These are phyloP conservation scores for Labrus mixtus DNA, from an alignment of 2,113 vertebrate genomes.

Conservation along the genomic window DNA sequence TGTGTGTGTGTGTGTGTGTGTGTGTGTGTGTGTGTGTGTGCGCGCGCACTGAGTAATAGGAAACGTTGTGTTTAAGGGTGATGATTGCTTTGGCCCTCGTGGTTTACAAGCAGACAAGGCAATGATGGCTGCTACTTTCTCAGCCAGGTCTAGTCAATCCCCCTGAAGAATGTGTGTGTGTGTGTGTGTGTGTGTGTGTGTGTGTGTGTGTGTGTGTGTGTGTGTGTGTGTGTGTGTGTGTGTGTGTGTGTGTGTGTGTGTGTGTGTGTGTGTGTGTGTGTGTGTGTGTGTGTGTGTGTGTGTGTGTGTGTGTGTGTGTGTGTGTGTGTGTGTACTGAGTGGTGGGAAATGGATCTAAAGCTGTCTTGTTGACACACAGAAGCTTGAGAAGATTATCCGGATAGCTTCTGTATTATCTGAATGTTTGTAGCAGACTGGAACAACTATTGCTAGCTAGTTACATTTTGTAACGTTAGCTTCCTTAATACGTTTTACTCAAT, in stretches of 20 bases:
- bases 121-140: slow-evolving; percentile 63
- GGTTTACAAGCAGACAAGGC: slow-evolving; percentile 69
- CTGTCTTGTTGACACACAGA: slow-evolving; percentile 26
- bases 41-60: slow-evolving; percentile 52
- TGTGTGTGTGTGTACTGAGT: slow-evolving; percentile 3
- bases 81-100: slow-evolving; percentile 64
- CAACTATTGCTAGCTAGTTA: not conserved
- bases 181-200: slow-evolving; percentile 22
- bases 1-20: slow-evolving; percentile 11
- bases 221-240: not conserved
- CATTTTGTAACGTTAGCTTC: too few species aligned
- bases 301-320: too few species aligned
- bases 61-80: slow-evolving; percentile 67
- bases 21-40: slow-evolving; percentile 15
- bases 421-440: not conserved
- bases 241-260: too few species aligned
- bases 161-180: slow-evolving; percentile 14
- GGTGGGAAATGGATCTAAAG: slow-evolving; percentile 48
- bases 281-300: not conserved
- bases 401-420: slow-evolving; percentile 8
- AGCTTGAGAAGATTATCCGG: not conserved
- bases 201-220: slow-evolving; percentile 13
- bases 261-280: slow-evolving; percentile 10
- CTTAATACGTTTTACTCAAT: too few species aligned
- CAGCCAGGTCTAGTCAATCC: slow-evolving; percentile 55